Evolutionary conservation across 2,888 invertebrate genomes (phyloP), one percentile per base, ranked within the genome.

Genomic region (Creontiades dilutus): DNA sequence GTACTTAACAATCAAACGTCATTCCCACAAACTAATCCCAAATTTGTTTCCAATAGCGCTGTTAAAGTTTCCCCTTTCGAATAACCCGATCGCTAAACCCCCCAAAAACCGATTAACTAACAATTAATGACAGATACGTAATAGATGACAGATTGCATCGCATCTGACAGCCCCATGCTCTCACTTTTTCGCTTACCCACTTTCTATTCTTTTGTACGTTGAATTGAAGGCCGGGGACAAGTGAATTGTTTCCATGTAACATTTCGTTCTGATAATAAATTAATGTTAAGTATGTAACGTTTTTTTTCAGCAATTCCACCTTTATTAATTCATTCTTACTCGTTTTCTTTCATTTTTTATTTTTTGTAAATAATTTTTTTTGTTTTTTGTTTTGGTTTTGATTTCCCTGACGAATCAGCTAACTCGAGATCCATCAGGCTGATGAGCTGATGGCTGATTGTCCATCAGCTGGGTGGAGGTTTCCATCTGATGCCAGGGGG

Each of bases 281-380:
- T 86, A 86, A 86, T 86, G 75, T 86, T 75, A 86, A 86, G 68
- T 16, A 86, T 48, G 86, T 86, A n/a, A 75, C 75, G 85, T 86
- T 86, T 75, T 86, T n/a, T 48, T 52, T 82, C 68, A 68, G 68
- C 68, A 23, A 19, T 19, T 23, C 52, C 82, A 82, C 46, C n/a
- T 78, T 78, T 46, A 37, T 37, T 37, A 16, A 3, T 57, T n/a
- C 2, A 4, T 57, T n/a, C 37, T 19, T 68, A 23, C 12, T 82
- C 82, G 52, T n/a, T 46, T 78, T 78, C 46, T 46, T 37, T 37
- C 2, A 16, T 57, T n/a, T 19, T n/a, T 57, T n/a, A 5, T 57
- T 57, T 19, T 57, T 19, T 57, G 16, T 16, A 57, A 19, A 57
- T 57, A 57, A 57, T n/a, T 4, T 9, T 57, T 19, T n/a, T 16